These are phyloP conservation scores for Rhorus exstirpatorius DNA, from an alignment of 2,888 invertebrate genomes.

Conservation along the genomic window DNA sequence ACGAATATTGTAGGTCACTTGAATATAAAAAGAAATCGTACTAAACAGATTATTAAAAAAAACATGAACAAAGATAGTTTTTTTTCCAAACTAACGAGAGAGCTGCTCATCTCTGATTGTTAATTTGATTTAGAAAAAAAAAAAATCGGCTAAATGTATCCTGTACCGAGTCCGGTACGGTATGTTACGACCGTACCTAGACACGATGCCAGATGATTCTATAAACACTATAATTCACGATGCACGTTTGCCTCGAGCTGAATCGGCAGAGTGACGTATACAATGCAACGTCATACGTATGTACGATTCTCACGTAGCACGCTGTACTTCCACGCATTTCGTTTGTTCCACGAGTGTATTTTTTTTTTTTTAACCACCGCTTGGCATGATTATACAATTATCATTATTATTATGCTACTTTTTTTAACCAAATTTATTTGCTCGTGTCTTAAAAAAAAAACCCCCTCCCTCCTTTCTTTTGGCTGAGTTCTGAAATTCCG, in stretches of 20 bases:
- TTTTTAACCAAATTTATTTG: constrained; percentile 43
- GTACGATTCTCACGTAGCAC: constrained; percentile 41
- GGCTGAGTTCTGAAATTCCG: constrained; percentile 82
- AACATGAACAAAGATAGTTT: not conserved
- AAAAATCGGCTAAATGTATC: constrained; percentile 8
- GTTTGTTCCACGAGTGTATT: constrained; percentile 65
- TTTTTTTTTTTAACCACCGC: constrained; percentile 70
- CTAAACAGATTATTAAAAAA: not conserved
- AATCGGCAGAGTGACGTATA: constrained; percentile 44
- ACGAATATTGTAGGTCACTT: too few species aligned
- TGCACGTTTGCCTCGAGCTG: constrained; percentile 57
- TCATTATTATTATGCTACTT: constrained; percentile 73
- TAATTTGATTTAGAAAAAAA: constrained; percentile 24
- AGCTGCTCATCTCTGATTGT: not conserved
- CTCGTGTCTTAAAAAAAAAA: constrained; percentile 46
- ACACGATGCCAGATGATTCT: constrained; percentile 58
- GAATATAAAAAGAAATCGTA: not conserved
- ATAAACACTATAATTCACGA: constrained; percentile 55
- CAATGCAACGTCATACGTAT: constrained; percentile 34
- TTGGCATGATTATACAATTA: constrained; percentile 71
- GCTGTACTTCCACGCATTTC: constrained; percentile 64
- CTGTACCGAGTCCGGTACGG: constrained; percentile 17
- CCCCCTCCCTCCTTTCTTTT: constrained; percentile 78
- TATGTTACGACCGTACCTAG: constrained; percentile 41
- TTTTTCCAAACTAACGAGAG: not conserved